Base-by-base conservation (phyloP, 2,797 vertebrate genomes). In the Tapera naevia region DNA sequence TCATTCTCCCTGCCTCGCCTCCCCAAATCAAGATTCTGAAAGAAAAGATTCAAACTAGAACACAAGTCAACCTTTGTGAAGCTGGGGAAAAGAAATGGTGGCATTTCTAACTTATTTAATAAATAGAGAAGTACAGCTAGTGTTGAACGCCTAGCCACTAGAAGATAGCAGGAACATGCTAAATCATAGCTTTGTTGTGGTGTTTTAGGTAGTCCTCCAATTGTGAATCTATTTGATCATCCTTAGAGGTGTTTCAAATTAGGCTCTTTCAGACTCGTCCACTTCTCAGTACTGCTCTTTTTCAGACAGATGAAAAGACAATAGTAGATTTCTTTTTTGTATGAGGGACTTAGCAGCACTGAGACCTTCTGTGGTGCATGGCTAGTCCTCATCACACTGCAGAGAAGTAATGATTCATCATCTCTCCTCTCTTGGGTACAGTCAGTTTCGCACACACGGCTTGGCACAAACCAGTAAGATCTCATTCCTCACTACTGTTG, bases 311-410 rank as follows among this genome's bases (percentile, higher is more conserved):
- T 66, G 7, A 82, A 81, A 91, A 75, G 11, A 27, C 33, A 39
- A 2, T 9, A 17, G 74, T n/a, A n/a, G 17, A 21, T 57, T 73
- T 57, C 8, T n/a, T 48, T 90, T 57, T 53, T 72, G 16, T 65
- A 46, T 8, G 7, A 30, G 30, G 21, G 37, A 57, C 27, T 50
- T 69, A 33, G 15, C 39, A 60, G 18, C 24, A 17, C 17, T n/a
- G 28, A 48, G 33, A 19, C 15, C 30, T 64, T n/a, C 51, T 66
- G 32, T 2, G 1, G 7, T 4, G 0, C 0, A 0, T 80, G 46
- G 13, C 57, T 71, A 23, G n/a, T 78, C 39, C 15, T 65, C 56
- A 39, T 37, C 32, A 48, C 22, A 3, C 39, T 67, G 39, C 11
- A 43, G 45, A 78, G 56, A 56, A 84, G 10, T 60, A 32, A 56